Conservation (phyloP, 2,113 vertebrate species). For the Cichladusa arquata region DNA sequence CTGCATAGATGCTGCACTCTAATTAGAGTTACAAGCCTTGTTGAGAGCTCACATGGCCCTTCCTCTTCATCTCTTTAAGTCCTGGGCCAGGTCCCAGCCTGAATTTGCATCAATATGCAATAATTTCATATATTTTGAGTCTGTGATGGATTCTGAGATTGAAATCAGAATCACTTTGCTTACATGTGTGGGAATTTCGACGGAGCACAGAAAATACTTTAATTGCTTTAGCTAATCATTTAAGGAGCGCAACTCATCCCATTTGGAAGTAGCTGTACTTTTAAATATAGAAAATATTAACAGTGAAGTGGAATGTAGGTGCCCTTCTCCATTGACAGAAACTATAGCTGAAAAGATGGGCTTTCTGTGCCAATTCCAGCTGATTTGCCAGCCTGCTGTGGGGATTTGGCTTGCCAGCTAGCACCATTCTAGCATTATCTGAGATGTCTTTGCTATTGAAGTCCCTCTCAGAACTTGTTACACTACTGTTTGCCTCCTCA, state of each 20-base stretch:
- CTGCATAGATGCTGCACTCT: conserved; percentile 10
- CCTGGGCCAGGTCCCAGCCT: background rate
- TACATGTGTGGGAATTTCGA: background rate
- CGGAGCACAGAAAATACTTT: background rate
- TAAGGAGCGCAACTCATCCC: background rate
- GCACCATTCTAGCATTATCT: background rate
- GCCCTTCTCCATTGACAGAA: background rate
- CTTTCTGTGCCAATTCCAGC: background rate
- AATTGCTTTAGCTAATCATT: background rate
- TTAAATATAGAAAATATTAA: background rate
- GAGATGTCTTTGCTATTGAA: background rate
- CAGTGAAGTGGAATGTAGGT: background rate
- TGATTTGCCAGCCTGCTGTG: background rate
- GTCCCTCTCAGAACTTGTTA: background rate
- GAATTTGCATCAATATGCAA: background rate
- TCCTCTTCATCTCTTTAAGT: background rate
- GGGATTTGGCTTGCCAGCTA: background rate
- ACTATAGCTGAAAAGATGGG: background rate
- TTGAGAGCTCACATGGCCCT: background rate
- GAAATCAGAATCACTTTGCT: background rate
- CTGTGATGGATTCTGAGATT: background rate
- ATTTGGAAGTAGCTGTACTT: background rate
- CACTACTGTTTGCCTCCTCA: background rate
- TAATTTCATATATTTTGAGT: background rate
- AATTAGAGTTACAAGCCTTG: conserved; percentile 30